Base-by-base conservation (phyloP, 2,888 invertebrate genomes). In the Lamproptera curius region DNA sequence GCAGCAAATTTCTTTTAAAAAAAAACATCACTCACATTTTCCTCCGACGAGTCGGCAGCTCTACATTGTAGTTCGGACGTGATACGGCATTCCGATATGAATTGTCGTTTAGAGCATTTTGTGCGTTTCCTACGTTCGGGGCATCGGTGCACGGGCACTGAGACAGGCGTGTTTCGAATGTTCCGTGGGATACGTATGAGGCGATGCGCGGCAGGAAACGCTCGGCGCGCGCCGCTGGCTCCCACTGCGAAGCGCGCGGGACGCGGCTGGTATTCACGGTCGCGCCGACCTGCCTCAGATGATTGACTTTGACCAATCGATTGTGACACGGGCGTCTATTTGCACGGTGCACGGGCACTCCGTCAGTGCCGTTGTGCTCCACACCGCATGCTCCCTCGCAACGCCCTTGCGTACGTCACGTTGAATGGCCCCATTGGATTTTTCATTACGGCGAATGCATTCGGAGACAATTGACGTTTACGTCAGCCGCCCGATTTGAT, bases 291-390 rank as follows among this genome's bases (percentile, higher is more conserved):
- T 76, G 76, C 63, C 70, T 67, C 75, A 72, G 67, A 80, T 80
- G 83, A 85, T 84, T 81, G 76, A 82, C 77, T 83, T 67, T 76
- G 76, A 74, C 82, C 82, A 82, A 84, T 84, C 81, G 85, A 83
- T 67, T 70, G 65, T 66, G 53, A 51, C 55, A 59, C 67, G 52
- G 71, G n/a, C 69, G 67, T 71, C 76, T 73, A 78, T 76, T 75
- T 69, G 73, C 70, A 71, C 69, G 67, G 67, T 67, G 64, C 65
- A 20, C 20, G 65, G 63, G 50, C 64, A 64, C 65, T 71, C 68
- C 55, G 64, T 61, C 62, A 71, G 65, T 67, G 64, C 65, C 58
- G 61, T 67, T 28, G 67, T 67, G 67, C 68, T 63, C 62, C 60
- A 53, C 50, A 55, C 53, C 58, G 58, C 63, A 62, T 56, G 58